Percentiles rank a stretch among this genome's conserved stretches.
Conservation (phyloP, 2,888 invertebrate genomes). For the Patella depressa region DNA sequence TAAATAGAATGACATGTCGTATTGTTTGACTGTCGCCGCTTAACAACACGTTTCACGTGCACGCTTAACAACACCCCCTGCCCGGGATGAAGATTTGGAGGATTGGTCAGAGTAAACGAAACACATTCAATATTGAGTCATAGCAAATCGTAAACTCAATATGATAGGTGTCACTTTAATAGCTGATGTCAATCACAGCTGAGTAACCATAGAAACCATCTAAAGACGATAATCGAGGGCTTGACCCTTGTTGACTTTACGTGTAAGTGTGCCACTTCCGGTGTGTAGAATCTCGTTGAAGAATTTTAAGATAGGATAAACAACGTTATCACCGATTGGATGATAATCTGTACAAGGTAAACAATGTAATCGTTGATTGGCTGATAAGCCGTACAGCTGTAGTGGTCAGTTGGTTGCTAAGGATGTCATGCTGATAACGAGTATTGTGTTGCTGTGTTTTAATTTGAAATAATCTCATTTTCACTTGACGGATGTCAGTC, state of each 20-base stretch:
- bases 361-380: no score
- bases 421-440: no score
- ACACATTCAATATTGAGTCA: not conserved
- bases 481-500: no score
- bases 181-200: conserved; percentile 1
- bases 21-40: no score
- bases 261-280: conserved; percentile 8
- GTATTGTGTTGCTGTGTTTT: no score
- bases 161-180: conserved; percentile 8
- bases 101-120: not conserved
- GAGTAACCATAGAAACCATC: not conserved
- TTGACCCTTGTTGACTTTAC: conserved; percentile 7
- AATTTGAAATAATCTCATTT: no score
- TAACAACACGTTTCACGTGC: no score
- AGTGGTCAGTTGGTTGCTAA: no score
- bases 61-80: no score
- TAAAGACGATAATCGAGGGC: conserved; percentile 1
- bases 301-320: conserved; percentile 11
- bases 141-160: not conserved
- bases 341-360: not conserved
- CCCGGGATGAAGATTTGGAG: not conserved
- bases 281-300: not conserved
- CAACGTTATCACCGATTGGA: not conserved
- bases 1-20: no score
- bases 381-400: no score